Conservation (phyloP, 2,113 vertebrate species). For the Electrona antarctica region DNA sequence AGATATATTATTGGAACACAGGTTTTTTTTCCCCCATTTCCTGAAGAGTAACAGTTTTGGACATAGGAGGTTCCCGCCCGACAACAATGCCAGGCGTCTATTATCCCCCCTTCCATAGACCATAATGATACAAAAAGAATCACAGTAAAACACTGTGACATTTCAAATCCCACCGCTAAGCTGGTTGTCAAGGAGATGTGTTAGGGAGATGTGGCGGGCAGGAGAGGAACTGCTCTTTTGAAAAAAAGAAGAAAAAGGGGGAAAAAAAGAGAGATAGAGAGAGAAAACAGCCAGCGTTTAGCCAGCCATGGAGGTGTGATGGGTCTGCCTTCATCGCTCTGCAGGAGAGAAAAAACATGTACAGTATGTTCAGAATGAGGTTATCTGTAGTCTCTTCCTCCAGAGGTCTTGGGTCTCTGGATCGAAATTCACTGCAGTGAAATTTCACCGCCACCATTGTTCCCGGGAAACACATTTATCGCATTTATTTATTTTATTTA, state of each 20-base stretch:
- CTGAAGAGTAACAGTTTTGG: too few relatives aligned
- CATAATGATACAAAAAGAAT: conserved; percentile 62
- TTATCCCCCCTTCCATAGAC: conserved; percentile 51
- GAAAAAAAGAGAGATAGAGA: too few relatives aligned
- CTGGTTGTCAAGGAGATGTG: conserved; percentile 73
- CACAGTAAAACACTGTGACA: conserved; percentile 70
- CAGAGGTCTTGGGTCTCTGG: conserved; percentile 17
- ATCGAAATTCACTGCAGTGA: conserved; percentile 46
- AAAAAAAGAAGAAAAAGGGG: conserved; percentile 8
- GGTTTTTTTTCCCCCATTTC: too few relatives aligned
- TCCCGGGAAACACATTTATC: conserved; percentile 12
- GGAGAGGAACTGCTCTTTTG: conserved; percentile 61
- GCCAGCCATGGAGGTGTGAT: conserved; percentile 57
- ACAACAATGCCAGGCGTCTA: conserved; percentile 19
- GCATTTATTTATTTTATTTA: too few relatives aligned
- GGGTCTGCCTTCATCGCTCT: conserved; percentile 60
- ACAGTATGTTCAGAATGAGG: conserved; percentile 34
- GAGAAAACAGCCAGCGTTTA: conserved; percentile 39
- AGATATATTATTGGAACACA: too few relatives aligned
- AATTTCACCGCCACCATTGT: conserved; percentile 17
- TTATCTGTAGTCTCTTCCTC: conserved; percentile 1
- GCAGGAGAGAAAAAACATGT: conserved; percentile 28
- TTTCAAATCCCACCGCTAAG: conserved; percentile 70
- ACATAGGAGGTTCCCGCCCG: too few relatives aligned
- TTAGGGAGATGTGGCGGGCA: conserved; percentile 60